Percentiles rank a stretch among this genome's conserved stretches.
These are phyloP conservation scores for Leguminivora glycinivorella DNA, from an alignment of 1,140 invertebrate genomes.

Conservation along the genomic window DNA sequence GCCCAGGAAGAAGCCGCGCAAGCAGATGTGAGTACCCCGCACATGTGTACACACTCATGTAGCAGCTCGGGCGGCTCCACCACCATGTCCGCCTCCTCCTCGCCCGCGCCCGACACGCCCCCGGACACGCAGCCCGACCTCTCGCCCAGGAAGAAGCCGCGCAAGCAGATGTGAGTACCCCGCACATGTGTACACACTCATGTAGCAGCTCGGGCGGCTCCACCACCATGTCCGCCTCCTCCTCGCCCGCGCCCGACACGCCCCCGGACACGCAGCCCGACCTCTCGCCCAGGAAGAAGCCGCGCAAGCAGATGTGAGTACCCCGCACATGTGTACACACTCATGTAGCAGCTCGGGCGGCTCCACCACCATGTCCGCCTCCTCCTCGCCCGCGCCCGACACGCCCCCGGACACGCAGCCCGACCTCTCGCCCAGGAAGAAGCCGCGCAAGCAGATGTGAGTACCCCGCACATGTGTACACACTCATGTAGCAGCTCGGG, in stretches of 20 bases:
- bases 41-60: background rate
- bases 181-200: background rate
- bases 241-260: too few species aligned
- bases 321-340: too few species aligned
- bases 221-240: too few species aligned
- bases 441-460: slow-evolving; percentile 86
- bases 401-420: slow-evolving; percentile 73
- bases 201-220: too few species aligned
- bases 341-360: slow-evolving; percentile 68
- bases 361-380: slow-evolving; percentile 46
- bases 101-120: background rate
- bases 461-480: slow-evolving; percentile 41
- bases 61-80: too few species aligned
- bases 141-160: background rate
- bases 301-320: too few species aligned
- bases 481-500: slow-evolving; percentile 35
- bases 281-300: too few species aligned
- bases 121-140: background rate
- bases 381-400: slow-evolving; percentile 61
- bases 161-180: background rate
- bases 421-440: slow-evolving; percentile 82
- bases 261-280: too few species aligned
- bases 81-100: too few species aligned
- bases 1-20: slow-evolving; percentile 88
- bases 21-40: slow-evolving; percentile 80